Conservation (phyloP, 2,797 vertebrate species). For the Poeciliopsis paucimaculata region DNA sequence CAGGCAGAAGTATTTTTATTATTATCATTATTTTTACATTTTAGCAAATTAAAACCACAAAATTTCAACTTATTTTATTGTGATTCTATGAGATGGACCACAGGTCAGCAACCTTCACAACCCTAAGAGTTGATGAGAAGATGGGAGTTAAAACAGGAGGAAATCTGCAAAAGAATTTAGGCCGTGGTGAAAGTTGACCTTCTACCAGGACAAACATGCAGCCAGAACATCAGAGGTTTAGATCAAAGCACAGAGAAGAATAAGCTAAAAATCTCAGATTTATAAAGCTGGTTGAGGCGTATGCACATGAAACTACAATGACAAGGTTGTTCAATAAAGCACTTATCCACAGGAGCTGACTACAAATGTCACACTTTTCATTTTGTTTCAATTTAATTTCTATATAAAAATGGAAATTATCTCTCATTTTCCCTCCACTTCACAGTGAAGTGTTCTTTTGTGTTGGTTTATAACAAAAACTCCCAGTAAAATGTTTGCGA, state of each 20-base stretch:
- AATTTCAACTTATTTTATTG: background rate
- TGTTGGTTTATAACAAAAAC: background rate
- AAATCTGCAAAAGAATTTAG: background rate
- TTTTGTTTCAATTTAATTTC: background rate
- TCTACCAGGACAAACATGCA: background rate
- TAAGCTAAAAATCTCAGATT: background rate
- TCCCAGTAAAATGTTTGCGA: background rate
- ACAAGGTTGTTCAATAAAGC: background rate
- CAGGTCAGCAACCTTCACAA: no score
- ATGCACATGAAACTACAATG: background rate
- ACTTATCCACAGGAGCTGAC: background rate
- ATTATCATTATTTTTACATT: background rate
- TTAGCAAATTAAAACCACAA: background rate
- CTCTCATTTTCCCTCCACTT: background rate
- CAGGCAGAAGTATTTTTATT: background rate
- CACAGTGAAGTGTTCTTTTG: no score
- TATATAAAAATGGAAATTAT: background rate
- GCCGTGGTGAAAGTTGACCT: background rate
- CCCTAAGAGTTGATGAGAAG: background rate
- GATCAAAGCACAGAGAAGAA: background rate
- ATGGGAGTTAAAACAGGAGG: background rate
- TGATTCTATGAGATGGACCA: background rate
- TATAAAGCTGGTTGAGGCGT: background rate
- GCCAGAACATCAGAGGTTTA: background rate
- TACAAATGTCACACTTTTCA: background rate